A percentile compares a stretch with the other conserved stretches of the same genome.
Conservation (phyloP, 2,797 vertebrate species). For the Eremophila alpestris region DNA sequence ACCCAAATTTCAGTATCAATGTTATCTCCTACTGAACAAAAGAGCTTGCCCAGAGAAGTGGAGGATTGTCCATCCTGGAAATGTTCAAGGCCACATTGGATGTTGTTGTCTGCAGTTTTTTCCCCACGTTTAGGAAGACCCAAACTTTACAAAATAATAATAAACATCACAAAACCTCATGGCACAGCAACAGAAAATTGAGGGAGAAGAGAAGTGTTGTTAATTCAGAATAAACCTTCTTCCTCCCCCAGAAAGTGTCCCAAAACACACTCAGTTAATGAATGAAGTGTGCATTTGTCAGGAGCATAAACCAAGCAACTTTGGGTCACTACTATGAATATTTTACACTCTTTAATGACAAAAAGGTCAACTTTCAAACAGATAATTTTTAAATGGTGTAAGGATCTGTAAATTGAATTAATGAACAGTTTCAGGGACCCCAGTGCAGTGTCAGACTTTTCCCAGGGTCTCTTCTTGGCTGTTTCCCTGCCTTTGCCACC, state of each 20-base stretch:
- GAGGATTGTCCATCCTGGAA: not conserved
- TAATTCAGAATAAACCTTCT: not conserved
- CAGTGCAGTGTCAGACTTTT: not conserved
- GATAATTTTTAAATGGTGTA: not conserved
- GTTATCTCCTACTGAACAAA: not conserved
- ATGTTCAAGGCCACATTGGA: not conserved
- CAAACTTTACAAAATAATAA: not conserved
- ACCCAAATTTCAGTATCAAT: not conserved
- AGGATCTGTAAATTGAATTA: not conserved
- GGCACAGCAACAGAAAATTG: not conserved
- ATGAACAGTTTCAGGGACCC: not conserved
- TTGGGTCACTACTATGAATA: not conserved
- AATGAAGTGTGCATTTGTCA: not conserved
- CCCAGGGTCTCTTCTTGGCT: not conserved
- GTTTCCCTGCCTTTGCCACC: not conserved
- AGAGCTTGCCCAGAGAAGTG: not conserved
- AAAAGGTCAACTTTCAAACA: not conserved
- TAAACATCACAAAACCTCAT: not conserved
- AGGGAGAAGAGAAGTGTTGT: not conserved
- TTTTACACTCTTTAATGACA: not conserved
- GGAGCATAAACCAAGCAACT: not conserved
- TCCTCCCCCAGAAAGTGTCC: not conserved
- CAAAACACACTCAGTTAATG: not conserved
- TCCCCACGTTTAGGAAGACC: not conserved
- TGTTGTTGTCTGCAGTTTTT: not conserved